Conservation (phyloP, 1,140 invertebrate genomes). For the Neuroterus valhalla region DNA sequence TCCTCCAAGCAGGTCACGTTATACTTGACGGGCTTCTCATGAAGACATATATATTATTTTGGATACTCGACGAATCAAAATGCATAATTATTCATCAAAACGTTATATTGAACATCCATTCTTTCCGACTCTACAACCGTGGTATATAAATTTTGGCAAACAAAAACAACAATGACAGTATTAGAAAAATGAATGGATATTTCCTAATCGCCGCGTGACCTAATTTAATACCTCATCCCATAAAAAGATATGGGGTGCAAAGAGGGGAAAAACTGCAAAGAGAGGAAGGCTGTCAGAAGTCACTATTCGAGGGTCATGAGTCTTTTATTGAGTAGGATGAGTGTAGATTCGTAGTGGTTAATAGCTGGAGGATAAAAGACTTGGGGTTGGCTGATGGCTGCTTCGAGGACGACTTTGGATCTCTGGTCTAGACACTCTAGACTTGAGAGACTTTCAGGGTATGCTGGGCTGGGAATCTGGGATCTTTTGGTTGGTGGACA, state of each 20-base stretch:
- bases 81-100: no score
- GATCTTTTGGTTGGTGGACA: constrained; percentile 32
- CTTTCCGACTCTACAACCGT: no score
- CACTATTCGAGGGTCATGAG: constrained; percentile 60
- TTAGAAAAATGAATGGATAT: no score
- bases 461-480: constrained; percentile 11
- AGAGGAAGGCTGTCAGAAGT: constrained; percentile 56
- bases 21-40: no score
- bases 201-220: no score
- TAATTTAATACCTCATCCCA: no score
- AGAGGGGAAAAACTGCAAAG: not conserved
- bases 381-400: constrained; percentile 57
- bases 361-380: constrained; percentile 61
- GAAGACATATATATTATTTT: no score
- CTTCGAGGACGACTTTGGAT: constrained; percentile 54
- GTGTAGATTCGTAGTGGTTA: constrained; percentile 52
- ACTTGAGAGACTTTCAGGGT: constrained; percentile 5
- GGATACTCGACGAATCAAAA: no score
- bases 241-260: not conserved
- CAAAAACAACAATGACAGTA: no score
- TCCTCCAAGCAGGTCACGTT: no score
- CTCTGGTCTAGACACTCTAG: constrained; percentile 34
- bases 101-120: no score
- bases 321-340: constrained; percentile 53
- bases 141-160: no score